Percentiles rank a stretch among this genome's conserved stretches.
phyloP scores from a whole-genome alignment of 1,140 invertebrate genomes.

The Plectrocnemia conspersa region DNA sequence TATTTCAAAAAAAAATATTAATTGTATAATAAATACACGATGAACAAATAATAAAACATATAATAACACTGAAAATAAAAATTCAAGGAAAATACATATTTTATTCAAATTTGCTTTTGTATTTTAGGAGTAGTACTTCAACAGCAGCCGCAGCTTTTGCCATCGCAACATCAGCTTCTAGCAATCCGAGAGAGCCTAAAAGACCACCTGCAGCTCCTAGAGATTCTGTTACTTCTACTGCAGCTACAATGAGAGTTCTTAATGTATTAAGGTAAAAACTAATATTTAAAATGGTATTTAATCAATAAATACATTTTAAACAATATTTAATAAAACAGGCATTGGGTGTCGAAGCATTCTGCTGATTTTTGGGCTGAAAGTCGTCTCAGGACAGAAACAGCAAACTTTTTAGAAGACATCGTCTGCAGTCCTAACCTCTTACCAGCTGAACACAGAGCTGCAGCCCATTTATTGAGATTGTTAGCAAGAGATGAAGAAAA shows the following conservation, averaged over 20 bases:
- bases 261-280: conserved; percentile 67
- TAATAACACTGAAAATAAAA: no score
- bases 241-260: conserved; percentile 88
- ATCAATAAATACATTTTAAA: neutral
- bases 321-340: conserved; percentile 40
- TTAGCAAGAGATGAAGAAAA: conserved; percentile 62
- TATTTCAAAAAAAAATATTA: no score
- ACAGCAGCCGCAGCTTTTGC: conserved; percentile 88
- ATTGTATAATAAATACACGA: no score
- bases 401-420: conserved; percentile 86
- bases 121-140: conserved; percentile 79
- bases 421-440: conserved; percentile 79
- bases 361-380: conserved; percentile 82
- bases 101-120: no score
- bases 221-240: conserved; percentile 85
- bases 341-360: conserved; percentile 66
- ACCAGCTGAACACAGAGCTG: conserved; percentile 86
- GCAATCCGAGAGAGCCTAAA: conserved; percentile 59
- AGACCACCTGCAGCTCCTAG: conserved; percentile 49
- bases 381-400: conserved; percentile 70
- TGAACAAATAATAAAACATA: no score
- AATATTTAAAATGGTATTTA: neutral
- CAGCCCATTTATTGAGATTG: conserved; percentile 72
- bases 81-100: no score
- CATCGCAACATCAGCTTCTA: conserved; percentile 83